A percentile compares a stretch with the other conserved stretches of the same genome.
Conservation (phyloP, 2,113 vertebrate species). For the Pionites leucogaster region DNA sequence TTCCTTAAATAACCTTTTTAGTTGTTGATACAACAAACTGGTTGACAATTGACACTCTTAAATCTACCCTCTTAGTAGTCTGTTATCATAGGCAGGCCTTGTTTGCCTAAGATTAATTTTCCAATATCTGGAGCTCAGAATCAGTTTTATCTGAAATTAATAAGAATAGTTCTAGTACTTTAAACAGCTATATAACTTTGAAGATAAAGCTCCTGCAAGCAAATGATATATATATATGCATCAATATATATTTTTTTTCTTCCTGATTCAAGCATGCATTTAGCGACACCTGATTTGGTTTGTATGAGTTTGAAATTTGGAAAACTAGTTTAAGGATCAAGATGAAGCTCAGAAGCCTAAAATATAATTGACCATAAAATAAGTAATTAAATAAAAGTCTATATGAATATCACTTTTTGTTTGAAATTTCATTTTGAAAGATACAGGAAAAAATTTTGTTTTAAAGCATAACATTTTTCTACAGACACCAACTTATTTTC, state of each 20-base stretch:
- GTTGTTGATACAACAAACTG: background rate
- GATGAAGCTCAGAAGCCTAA: background rate
- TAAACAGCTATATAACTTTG: background rate
- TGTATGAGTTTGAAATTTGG: background rate
- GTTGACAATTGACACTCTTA: constrained; percentile 1
- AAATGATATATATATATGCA: background rate
- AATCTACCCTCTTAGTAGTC: constrained; percentile 3
- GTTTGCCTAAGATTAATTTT: constrained; percentile 28
- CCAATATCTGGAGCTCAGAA: background rate
- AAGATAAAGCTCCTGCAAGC: background rate
- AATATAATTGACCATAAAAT: background rate
- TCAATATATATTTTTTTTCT: background rate
- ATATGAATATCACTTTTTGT: background rate
- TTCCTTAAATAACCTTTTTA: constrained; percentile 22
- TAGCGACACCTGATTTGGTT: background rate
- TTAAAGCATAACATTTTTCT: background rate
- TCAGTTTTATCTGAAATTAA: background rate
- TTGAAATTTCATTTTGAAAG: background rate
- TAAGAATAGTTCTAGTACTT: background rate
- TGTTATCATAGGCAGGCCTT: constrained; percentile 12
- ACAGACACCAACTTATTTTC: background rate
- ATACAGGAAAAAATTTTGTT: background rate
- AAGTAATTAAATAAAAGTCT: background rate
- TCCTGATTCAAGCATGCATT: background rate
- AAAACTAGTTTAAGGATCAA: background rate